Base-by-base conservation (phyloP, 2,113 vertebrate genomes). In the Monopterus albus region DNA sequence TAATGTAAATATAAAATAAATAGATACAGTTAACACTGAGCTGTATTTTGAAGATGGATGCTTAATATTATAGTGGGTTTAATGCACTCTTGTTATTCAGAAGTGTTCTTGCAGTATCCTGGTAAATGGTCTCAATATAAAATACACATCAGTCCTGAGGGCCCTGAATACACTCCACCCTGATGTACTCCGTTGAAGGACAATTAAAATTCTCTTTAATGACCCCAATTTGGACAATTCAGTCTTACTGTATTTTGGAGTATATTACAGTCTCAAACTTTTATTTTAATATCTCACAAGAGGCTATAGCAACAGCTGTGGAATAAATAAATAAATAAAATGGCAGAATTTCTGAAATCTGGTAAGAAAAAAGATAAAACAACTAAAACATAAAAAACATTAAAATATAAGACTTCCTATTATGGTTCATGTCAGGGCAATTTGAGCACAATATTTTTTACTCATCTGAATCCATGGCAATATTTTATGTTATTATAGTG, bases 161-260 rank as follows among this genome's bases (percentile, higher is more conserved):
- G 62, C 63, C 35, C 5, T 20, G 39, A 71, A 52, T 23, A 46
- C 45, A n/a, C 23, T 15, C 17, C 29, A 46, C 20, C 12, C 10
- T 71, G 21, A 59, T 21, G 15, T 38, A 13, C 23, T 15, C 12
- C 60, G 14, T 23, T 28, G 4, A 61, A 25, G 46, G 39, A 43
- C 49, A 23, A 62, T 74, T 81, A 28, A 49, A 31, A 64, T 25
- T 4, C 45, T 28, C 20, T 47, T 62, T 47, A 78, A 57, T 33
- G 23, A 70, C 31, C 12, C 28, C 10, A 29, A 35, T 43, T 47
- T 0, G 5, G 17, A 39, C 43, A 53, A 56, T 69, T 9, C 31
- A 61, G 69, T 36, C 0, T 7, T 46, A 14, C 18, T 33, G 21
- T 71, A 6, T 68, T 57, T 33, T 21, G 4, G 17, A 46, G 31